These are phyloP conservation scores for Propithecus perrieri DNA, from an alignment of 2,797 vertebrate genomes.

Conservation along the genomic window DNA sequence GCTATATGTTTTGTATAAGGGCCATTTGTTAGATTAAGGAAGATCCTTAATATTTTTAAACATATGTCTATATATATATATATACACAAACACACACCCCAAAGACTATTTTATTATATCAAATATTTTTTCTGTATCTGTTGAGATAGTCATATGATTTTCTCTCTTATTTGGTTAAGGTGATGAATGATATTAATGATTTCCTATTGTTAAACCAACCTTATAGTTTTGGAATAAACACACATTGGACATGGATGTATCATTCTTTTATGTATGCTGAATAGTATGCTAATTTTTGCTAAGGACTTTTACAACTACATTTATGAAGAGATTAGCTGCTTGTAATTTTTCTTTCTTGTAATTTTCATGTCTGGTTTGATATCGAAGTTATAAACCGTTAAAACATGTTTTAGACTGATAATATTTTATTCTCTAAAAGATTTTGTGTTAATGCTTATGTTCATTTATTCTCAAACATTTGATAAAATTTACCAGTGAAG, in stretches of 20 bases:
- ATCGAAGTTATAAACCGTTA: not conserved
- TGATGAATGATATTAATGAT: not conserved
- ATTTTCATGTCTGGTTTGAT: not conserved
- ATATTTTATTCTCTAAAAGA: not conserved
- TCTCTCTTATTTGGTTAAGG: not conserved
- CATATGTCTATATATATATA: not conserved
- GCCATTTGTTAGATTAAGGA: not conserved
- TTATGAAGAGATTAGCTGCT: not conserved
- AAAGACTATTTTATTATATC: not conserved
- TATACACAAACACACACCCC: not conserved
- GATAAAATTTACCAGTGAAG: not conserved
- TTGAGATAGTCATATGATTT: not conserved
- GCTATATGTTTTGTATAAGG: not conserved
- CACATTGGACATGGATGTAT: not conserved
- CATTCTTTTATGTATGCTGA: not conserved
- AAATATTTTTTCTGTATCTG: not conserved
- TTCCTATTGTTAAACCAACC: not conserved
- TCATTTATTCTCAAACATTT: not conserved
- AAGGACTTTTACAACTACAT: not conserved
- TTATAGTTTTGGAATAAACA: not conserved
- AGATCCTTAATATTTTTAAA: not conserved
- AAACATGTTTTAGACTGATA: not conserved
- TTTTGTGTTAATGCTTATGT: not conserved
- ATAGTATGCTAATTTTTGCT: not conserved
- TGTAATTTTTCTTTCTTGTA: not conserved